Evolutionary conservation across 92 coral and sea anemone genomes (phyloP), one percentile per base, ranked within the genome.

Genomic region (Phenganax subtilis): DNA sequence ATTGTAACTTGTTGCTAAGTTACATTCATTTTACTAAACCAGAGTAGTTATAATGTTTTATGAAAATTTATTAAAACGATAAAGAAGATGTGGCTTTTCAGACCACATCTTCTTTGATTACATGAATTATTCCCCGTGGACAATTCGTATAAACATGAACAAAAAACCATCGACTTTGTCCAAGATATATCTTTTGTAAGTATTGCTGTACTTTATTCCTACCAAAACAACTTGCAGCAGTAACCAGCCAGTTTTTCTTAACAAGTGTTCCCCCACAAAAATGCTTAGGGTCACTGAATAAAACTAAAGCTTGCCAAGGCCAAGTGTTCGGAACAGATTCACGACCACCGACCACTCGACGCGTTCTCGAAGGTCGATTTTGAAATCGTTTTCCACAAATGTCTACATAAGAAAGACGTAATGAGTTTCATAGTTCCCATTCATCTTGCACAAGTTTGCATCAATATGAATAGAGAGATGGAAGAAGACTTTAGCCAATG

Each of bases 211-310:
- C 47, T 54, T 25, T 20, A 8, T 69, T 25, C 97, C 87, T 86
- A 92, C 97, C 82, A 70, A 96, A 96, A 77, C 99, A 96, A 57
- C 93, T 97, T 3, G 99, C 99, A 51, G 99, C 97, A 10, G 99
- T 96, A 0, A 87, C 79, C 10, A 96, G 69, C 99, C 99, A 96
- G 64, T 91, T 81, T 53, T 89, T 69, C 55, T 89, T 89, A 60
- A 96, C 87, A 14, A 96, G 82, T 27, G 99, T 85, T n/a, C 92
- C 99, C 12, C 99, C 99, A 75, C 99, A 96, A 78, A 90, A 69
- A 53, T 90, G 89, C 54, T 86, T 90, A 7, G 96, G 88, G 27
- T 87, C 90, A 60, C 93, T 96, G 20, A 90, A 85, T 66, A 96
- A 87, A 14, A 96, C 86, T 17, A 93, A 92, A 57, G 88, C 93